Percentiles rank a stretch among this genome's conserved stretches.
These are phyloP conservation scores for Heteromurus nitidus DNA, from an alignment of 2,888 invertebrate species.

Conservation along the genomic window DNA sequence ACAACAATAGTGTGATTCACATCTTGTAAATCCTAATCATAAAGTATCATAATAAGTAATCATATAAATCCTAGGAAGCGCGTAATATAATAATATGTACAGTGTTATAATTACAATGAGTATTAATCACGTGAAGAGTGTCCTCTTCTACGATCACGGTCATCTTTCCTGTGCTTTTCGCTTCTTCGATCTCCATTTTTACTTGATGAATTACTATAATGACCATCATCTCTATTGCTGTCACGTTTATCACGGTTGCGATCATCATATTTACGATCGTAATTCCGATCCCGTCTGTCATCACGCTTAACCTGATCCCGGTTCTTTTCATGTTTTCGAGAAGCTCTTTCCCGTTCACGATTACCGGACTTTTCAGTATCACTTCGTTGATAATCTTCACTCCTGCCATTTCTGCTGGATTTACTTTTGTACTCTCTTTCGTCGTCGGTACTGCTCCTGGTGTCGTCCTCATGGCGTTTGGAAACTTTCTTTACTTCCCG, in stretches of 20 bases:
- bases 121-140: too few relatives aligned
- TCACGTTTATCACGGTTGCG: slow-evolving; percentile 30
- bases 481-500: too few relatives aligned
- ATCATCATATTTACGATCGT: slow-evolving; percentile 12
- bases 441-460: neutral
- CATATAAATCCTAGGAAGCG: too few relatives aligned
- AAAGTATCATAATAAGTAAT: too few relatives aligned
- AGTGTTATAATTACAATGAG: too few relatives aligned
- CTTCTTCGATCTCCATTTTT: neutral
- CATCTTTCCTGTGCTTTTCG: neutral
- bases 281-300: slow-evolving; percentile 3
- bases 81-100: too few relatives aligned
- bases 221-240: neutral
- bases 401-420: neutral
- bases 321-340: neutral
- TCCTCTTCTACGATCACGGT: neutral
- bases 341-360: too few relatives aligned
- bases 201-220: neutral
- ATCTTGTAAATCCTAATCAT: too few relatives aligned
- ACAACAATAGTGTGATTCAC: too few relatives aligned
- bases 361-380: neutral
- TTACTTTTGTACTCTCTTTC: slow-evolving; percentile 28
- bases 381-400: slow-evolving; percentile 17
- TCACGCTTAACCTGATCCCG: slow-evolving; percentile 7
- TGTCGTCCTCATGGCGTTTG: slow-evolving; percentile 14